phyloP scores from a whole-genome alignment of 2,888 invertebrate genomes.

The Cinara cedri region DNA sequence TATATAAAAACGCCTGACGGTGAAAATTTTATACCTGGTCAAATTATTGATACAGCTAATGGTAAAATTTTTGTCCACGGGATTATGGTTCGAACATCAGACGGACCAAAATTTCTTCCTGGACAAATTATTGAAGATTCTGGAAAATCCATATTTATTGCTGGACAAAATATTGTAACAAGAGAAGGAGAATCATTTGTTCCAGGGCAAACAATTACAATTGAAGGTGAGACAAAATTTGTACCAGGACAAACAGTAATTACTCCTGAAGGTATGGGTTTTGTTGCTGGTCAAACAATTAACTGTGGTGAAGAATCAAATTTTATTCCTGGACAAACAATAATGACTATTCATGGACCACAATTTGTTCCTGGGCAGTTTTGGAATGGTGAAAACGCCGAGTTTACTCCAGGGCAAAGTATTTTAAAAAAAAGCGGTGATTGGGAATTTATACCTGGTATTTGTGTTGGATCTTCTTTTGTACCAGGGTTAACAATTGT shows the following conservation, averaged over 20 bases:
- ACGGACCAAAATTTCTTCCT: conserved; percentile 74
- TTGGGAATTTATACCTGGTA: conserved; percentile 73
- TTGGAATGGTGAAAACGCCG: conserved; percentile 63
- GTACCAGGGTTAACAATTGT: conserved; percentile 77
- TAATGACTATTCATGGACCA: conserved; percentile 69
- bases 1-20: conserved; percentile 70
- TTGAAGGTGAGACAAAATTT: conserved; percentile 66
- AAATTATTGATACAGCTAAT: conserved; percentile 72
- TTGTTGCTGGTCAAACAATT: conserved; percentile 72
- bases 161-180: conserved; percentile 70
- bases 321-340: conserved; percentile 71
- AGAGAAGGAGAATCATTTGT: conserved; percentile 68
- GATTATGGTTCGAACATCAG: conserved; percentile 67
- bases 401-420: conserved; percentile 80
- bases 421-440: conserved; percentile 73
- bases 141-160: conserved; percentile 69
- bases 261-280: conserved; percentile 70
- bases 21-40: conserved; percentile 73
- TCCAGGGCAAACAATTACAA: conserved; percentile 70
- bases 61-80: conserved; percentile 75
- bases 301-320: conserved; percentile 66
- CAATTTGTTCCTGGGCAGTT: conserved; percentile 71
- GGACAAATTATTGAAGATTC: conserved; percentile 72
- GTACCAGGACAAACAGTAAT: conserved; percentile 71
- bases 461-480: conserved; percentile 74